phyloP scores from a whole-genome alignment of 2,797 vertebrate species.

The Phoxinus dragarum region DNA sequence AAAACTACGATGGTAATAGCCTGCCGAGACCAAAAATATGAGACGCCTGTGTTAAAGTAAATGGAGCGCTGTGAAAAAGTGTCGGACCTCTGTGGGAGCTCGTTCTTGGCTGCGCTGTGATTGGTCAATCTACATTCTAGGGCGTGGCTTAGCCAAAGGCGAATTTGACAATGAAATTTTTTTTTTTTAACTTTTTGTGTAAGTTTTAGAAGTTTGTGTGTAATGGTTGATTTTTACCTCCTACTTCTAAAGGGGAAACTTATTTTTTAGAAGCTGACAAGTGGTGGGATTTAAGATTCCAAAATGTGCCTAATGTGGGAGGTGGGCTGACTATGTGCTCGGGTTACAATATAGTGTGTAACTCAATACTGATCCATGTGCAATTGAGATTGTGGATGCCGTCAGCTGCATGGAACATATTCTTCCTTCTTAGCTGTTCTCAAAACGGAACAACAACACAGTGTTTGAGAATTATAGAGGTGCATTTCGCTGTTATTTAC shows the following conservation, averaged over 20 bases:
- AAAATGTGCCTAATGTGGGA: constrained; percentile 23
- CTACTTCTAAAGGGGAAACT: constrained; percentile 20
- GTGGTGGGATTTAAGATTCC: constrained; percentile 16
- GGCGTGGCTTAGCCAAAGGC: too few species aligned
- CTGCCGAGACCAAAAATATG: too few species aligned
- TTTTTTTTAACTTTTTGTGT: background rate
- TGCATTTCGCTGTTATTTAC: constrained; percentile 13
- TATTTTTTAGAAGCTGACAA: constrained; percentile 66
- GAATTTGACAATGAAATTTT: background rate
- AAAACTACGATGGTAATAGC: too few species aligned
- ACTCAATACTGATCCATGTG: constrained; percentile 59
- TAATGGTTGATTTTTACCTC: background rate
- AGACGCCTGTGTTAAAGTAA: too few species aligned
- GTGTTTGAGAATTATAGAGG: constrained; percentile 14
- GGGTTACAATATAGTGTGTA: constrained; percentile 51
- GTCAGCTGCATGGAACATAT: constrained; percentile 48
- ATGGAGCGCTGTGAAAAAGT: too few species aligned
- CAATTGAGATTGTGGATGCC: constrained; percentile 36
- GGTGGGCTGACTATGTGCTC: background rate
- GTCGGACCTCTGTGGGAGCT: too few species aligned
- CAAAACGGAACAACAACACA: background rate
- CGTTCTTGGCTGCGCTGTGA: too few species aligned
- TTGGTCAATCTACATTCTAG: too few species aligned
- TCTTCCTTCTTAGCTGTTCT: constrained; percentile 50
- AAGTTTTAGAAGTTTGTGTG: background rate